A percentile compares a stretch with the other conserved stretches of the same genome.
Evolutionary conservation across 2,113 vertebrate species (phyloP).

Genomic region (Cyprinus carpio): DNA sequence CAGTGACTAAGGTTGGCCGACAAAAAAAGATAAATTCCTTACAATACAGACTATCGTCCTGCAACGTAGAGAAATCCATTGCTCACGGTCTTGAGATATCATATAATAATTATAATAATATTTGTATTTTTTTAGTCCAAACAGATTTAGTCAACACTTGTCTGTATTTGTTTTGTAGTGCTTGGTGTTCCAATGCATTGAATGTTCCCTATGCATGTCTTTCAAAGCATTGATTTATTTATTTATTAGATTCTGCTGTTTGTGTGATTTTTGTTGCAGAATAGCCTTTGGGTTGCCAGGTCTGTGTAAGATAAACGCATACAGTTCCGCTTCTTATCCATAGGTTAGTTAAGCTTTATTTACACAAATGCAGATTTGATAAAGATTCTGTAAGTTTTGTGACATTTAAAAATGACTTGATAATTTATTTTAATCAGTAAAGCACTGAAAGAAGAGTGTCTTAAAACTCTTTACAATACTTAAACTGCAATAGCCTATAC

Average conservation of each 20-base stretch:
- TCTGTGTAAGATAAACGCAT: not conserved
- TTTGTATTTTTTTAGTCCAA: not conserved
- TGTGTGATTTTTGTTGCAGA: not conserved
- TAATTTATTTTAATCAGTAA: not conserved
- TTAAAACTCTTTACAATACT: no score
- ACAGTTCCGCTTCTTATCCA: no score
- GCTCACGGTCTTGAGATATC: not conserved
- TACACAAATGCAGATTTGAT: not conserved
- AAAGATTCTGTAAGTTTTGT: not conserved
- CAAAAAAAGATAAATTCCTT: conserved; percentile 3
- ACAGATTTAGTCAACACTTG: no score
- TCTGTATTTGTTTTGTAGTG: not conserved
- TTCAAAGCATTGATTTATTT: not conserved
- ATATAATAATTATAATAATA: not conserved
- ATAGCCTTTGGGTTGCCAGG: not conserved
- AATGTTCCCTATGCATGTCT: not conserved
- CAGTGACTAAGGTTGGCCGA: conserved; percentile 43
- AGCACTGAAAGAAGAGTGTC: not conserved
- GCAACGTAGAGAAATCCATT: not conserved
- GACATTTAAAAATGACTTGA: not conserved
- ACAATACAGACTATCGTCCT: not conserved
- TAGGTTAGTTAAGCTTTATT: not conserved
- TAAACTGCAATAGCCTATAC: no score
- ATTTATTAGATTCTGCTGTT: not conserved
- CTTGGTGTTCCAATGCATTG: not conserved